Evolutionary conservation across 2,113 vertebrate species (phyloP), one percentile per base, ranked within the genome.

Genomic region (Hemicordylus capensis): DNA sequence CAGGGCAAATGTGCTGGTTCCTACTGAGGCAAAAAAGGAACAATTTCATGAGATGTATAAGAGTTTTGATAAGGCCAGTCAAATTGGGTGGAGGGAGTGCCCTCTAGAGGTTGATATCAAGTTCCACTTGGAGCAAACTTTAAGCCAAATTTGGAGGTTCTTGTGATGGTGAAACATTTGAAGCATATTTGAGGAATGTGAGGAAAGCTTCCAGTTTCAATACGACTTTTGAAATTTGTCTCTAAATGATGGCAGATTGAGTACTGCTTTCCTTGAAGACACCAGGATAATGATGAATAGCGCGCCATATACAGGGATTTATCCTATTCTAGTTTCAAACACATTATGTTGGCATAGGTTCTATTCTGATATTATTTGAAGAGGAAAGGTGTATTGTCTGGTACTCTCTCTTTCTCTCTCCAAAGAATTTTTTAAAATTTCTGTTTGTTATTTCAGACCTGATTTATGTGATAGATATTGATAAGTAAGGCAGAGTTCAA

Each of bases 401-500:
- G 48, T 56, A 22, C 58, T 34, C 24, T 24, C 12, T 61, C 0
- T 4, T 15, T 0, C 34, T 83, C 1, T 70, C 72, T 83, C 77
- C 69, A 5, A 10, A 22, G 39, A 76, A 19, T 77, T 88, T 76
- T 26, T 78, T 0, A 12, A 56, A 85, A 89, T 81, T 26, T 93
- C 88, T 1, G 2, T 1, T 51, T 6, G 48, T 51, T 6, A 51
- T 51, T 86, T 91, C 28, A 76, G 63, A 39, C 11, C 42, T 73
- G 61, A 81, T 86, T 63, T 86, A 67, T 28, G n/a, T 89, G 19
- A 88, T 7, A 12, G 76, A 56, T 59, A 73, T 61, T 79, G 61
- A 83, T 91, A 85, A 85, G 84, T 69, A 17, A 89, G 1, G 14
- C 81, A 2, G 73, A 73, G 80, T 11, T 89, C 76, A 70, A 34